phyloP scores from a whole-genome alignment of 1,140 invertebrate genomes.

The Calosoma granatense region DNA sequence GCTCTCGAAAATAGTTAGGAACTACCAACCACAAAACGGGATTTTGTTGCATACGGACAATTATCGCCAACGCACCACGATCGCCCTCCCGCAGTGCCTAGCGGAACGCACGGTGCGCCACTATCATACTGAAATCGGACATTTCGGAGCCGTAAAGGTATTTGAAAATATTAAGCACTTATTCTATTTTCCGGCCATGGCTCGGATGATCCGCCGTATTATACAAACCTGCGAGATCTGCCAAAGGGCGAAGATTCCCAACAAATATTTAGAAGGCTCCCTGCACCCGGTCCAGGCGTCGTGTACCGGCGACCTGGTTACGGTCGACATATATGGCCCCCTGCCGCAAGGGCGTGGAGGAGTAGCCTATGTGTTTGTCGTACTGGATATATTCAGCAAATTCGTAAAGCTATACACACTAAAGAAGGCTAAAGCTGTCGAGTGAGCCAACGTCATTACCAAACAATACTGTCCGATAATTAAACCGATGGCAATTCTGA shows the following conservation, averaged over 20 bases:
- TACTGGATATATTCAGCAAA: slow-evolving; percentile 28
- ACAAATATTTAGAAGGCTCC: not conserved
- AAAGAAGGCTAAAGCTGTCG: slow-evolving; percentile 20
- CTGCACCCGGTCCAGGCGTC: slow-evolving; percentile 14
- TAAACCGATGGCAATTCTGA: slow-evolving; percentile 15
- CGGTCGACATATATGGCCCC: slow-evolving; percentile 27
- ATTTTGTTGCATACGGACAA: not conserved
- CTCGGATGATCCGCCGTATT: slow-evolving; percentile 13
- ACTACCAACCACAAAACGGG: not conserved
- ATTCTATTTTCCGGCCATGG: slow-evolving; percentile 24
- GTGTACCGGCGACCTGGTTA: slow-evolving; percentile 23
- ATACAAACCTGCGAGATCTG: slow-evolving; percentile 19
- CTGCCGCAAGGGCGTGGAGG: slow-evolving; percentile 20
- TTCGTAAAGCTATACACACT: slow-evolving; percentile 27
- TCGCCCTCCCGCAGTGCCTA: slow-evolving; percentile 11
- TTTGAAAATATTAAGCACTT: slow-evolving; percentile 20
- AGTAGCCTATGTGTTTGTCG: slow-evolving; percentile 23
- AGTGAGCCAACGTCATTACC: slow-evolving; percentile 17
- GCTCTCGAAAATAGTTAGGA: not conserved
- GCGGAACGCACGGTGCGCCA: slow-evolving; percentile 14
- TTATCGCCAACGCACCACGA: not conserved
- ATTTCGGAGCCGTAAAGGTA: slow-evolving; percentile 26
- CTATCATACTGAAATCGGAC: slow-evolving; percentile 24
- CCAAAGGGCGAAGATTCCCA: slow-evolving; percentile 12
- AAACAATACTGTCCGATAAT: slow-evolving; percentile 15